A percentile compares a stretch with the other conserved stretches of the same genome.
Evolutionary conservation across 1,140 invertebrate genomes (phyloP).

Genomic region (Acromyrmex heyeri): DNA sequence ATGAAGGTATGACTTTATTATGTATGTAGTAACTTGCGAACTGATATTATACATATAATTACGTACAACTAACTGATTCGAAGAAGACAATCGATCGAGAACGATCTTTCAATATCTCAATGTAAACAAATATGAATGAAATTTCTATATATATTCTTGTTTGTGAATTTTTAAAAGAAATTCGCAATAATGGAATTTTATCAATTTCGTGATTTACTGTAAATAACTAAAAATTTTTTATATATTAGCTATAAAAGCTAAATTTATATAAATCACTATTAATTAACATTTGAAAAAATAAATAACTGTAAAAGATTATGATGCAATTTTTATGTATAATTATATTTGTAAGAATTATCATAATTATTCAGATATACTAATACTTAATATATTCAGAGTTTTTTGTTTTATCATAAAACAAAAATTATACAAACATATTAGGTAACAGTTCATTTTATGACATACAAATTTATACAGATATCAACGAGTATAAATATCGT

Average conservation of each 20-base stretch:
- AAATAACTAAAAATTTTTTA: not conserved
- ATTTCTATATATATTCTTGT: too few relatives aligned
- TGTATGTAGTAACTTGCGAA: too few relatives aligned
- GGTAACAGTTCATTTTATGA: not conserved
- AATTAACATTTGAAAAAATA: conserved; percentile 1
- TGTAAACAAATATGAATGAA: not conserved
- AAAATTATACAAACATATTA: conserved; percentile 4
- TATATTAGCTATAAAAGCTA: not conserved
- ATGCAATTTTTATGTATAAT: conserved; percentile 3
- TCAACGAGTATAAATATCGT: not conserved
- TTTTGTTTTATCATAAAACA: not conserved
- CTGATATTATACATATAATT: not conserved
- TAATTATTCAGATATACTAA: not conserved
- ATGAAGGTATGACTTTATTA: not conserved
- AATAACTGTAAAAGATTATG: not conserved
- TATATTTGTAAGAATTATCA: not conserved
- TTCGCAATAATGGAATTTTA: too few relatives aligned
- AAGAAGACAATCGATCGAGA: not conserved
- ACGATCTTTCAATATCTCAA: not conserved
- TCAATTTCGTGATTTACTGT: too few relatives aligned
- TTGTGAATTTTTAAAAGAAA: too few relatives aligned
- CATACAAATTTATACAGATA: not conserved
- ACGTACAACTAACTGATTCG: not conserved
- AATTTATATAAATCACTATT: not conserved
- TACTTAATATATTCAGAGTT: conserved; percentile 10